phyloP scores from a whole-genome alignment of 2,888 invertebrate species.

The Acanthopleura granulata region DNA sequence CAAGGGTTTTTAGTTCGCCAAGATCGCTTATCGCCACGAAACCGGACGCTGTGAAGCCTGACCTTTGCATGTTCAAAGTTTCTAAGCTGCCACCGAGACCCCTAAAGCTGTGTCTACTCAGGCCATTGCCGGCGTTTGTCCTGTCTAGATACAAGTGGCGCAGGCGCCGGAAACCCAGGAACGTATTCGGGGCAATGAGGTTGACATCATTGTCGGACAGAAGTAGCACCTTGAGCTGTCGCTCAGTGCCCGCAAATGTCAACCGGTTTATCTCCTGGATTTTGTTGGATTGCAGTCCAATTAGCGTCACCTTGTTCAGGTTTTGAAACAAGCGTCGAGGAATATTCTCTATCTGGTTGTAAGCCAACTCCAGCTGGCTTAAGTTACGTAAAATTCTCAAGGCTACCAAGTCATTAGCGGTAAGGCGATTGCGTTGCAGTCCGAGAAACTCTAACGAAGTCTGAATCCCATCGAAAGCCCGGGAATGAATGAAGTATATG shows the following conservation, averaged over 20 bases:
- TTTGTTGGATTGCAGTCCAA: conserved; percentile 29
- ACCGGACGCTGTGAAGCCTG: conserved; percentile 24
- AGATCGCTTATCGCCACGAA: conserved; percentile 24
- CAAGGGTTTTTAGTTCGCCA: conserved; percentile 20
- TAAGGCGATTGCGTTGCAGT: conserved; percentile 26
- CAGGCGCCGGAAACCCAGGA: conserved; percentile 23
- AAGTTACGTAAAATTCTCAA: conserved; percentile 27
- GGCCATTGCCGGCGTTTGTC: conserved; percentile 23
- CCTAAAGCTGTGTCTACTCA: conserved; percentile 21
- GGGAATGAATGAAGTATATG: conserved; percentile 24
- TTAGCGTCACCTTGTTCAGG: conserved; percentile 21
- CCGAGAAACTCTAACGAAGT: conserved; percentile 28
- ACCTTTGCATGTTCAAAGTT: conserved; percentile 26
- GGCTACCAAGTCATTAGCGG: conserved; percentile 25
- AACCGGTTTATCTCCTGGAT: conserved; percentile 23
- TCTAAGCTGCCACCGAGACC: conserved; percentile 28
- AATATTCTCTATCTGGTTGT: conserved; percentile 26
- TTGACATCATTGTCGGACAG: conserved; percentile 29
- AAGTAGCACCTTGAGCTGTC: conserved; percentile 26
- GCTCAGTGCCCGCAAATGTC: conserved; percentile 29
- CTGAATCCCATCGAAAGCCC: conserved; percentile 28
- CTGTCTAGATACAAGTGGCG: conserved; percentile 25
- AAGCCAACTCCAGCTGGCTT: conserved; percentile 27
- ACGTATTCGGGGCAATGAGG: conserved; percentile 22
- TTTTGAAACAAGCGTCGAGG: conserved; percentile 13